Evolutionary conservation across 1,140 invertebrate genomes (phyloP).

Genomic region (Elymnias hypermnestra): DNA sequence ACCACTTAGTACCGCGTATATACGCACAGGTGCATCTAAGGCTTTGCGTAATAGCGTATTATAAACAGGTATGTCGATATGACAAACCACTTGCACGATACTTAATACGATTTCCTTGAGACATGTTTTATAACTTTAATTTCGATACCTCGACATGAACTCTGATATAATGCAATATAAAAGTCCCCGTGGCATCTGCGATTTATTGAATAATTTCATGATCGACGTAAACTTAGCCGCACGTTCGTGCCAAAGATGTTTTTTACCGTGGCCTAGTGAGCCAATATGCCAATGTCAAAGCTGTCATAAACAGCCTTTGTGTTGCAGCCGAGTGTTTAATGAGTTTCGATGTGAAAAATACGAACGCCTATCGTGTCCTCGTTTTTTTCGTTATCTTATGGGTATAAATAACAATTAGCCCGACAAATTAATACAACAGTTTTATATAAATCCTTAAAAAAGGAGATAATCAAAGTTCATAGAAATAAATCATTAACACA

Average conservation of each 20-base stretch:
- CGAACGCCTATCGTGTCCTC: conserved; percentile 10
- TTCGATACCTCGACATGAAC: conserved; percentile 38
- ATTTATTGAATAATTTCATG: conserved; percentile 47
- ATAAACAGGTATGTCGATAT: conserved; percentile 2
- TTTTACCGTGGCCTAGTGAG: conserved; percentile 56
- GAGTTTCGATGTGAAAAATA: conserved; percentile 28
- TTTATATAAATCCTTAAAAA: too few species aligned
- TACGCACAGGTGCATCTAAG: conserved; percentile 18
- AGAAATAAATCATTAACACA: too few species aligned
- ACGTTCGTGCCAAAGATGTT: conserved; percentile 49
- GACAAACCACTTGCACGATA: conserved; percentile 1
- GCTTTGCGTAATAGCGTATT: conserved; percentile 55
- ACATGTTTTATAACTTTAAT: neutral
- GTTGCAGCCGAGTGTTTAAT: conserved; percentile 27
- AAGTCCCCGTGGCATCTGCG: conserved; percentile 30
- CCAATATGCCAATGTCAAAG: conserved; percentile 62
- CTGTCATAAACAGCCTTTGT: conserved; percentile 49
- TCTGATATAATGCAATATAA: conserved; percentile 44
- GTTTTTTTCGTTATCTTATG: too few species aligned
- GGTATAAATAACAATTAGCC: too few species aligned
- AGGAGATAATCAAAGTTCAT: too few species aligned
- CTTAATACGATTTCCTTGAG: neutral
- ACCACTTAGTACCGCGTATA: too few species aligned
- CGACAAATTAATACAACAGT: too few species aligned
- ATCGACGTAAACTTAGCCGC: conserved; percentile 53